Evolutionary conservation across 2,888 invertebrate genomes (phyloP).

Genomic region (Oligia latruncula): DNA sequence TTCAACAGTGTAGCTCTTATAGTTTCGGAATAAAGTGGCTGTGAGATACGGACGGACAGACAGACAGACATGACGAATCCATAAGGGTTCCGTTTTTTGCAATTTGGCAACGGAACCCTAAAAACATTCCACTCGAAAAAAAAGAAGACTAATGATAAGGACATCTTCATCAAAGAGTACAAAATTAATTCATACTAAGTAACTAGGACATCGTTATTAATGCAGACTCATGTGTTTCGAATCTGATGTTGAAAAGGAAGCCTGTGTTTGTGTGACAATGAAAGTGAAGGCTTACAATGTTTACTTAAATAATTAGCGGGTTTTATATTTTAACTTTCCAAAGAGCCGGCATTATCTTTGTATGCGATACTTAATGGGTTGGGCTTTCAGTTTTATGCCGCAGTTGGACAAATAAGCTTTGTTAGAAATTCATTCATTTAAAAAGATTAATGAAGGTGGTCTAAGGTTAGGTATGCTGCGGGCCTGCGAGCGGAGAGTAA

Average conservation of each 20-base stretch:
- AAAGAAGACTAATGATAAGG: background rate
- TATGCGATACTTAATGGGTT: background rate
- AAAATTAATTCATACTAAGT: conserved; percentile 28
- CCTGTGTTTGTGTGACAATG: conserved; percentile 8
- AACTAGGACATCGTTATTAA: conserved; percentile 2
- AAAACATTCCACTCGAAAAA: too few relatives aligned
- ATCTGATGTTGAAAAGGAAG: conserved; percentile 18
- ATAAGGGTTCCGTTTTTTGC: too few relatives aligned
- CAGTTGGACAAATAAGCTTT: background rate
- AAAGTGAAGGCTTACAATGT: conserved; percentile 31
- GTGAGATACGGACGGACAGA: too few relatives aligned
- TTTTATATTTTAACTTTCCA: conserved; percentile 26
- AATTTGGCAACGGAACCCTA: too few relatives aligned
- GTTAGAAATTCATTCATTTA: background rate
- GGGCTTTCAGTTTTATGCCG: conserved; percentile 5
- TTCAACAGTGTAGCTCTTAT: too few relatives aligned
- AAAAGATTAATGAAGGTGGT: background rate
- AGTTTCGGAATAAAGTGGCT: too few relatives aligned
- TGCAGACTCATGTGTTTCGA: background rate
- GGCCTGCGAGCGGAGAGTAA: too few relatives aligned
- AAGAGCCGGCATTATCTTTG: conserved; percentile 21
- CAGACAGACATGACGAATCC: too few relatives aligned
- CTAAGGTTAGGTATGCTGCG: too few relatives aligned
- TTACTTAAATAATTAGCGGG: conserved; percentile 18
- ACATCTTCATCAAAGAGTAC: conserved; percentile 1